Evolutionary conservation across 2,113 vertebrate genomes (phyloP).

Genomic region (Bubalus kerabau): DNA sequence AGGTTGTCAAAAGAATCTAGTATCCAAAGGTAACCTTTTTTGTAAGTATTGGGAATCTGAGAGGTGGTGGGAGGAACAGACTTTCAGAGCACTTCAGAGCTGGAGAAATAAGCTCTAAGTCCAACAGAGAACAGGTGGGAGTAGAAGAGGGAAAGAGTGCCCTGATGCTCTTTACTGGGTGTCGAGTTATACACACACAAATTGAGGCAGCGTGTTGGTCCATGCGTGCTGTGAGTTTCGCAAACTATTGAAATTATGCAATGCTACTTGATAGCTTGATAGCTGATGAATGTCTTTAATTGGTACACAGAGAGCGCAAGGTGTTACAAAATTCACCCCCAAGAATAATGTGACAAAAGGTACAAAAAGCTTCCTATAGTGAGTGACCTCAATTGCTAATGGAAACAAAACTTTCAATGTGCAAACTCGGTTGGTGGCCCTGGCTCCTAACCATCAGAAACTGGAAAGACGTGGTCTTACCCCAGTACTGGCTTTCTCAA

Average conservation of each 20-base stretch:
- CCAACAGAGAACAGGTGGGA: conserved; percentile 39
- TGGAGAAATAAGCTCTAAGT: background rate
- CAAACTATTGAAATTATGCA: conserved; percentile 23
- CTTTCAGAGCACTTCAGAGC: background rate
- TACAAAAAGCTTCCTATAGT: background rate
- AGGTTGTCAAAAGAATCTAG: background rate
- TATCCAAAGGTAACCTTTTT: background rate
- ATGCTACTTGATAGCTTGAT: background rate
- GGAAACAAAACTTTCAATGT: background rate
- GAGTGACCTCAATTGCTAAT: background rate
- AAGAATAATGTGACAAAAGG: background rate
- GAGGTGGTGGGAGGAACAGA: conserved; percentile 28
- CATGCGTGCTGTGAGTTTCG: background rate
- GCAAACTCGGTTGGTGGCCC: background rate
- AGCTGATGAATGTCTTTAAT: background rate
- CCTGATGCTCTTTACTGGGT: background rate
- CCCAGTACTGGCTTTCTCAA: background rate
- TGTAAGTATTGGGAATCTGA: background rate
- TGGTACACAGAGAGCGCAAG: background rate
- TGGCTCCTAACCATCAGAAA: background rate
- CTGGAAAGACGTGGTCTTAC: background rate
- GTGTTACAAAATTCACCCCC: background rate
- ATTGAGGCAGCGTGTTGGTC: background rate
- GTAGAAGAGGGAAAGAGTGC: background rate
- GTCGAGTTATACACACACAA: conserved; percentile 4